Percentiles rank a stretch among this genome's conserved stretches.
Conservation (phyloP, 64 coral and sea anemone species). For the Stichodactyla helianthus region DNA sequence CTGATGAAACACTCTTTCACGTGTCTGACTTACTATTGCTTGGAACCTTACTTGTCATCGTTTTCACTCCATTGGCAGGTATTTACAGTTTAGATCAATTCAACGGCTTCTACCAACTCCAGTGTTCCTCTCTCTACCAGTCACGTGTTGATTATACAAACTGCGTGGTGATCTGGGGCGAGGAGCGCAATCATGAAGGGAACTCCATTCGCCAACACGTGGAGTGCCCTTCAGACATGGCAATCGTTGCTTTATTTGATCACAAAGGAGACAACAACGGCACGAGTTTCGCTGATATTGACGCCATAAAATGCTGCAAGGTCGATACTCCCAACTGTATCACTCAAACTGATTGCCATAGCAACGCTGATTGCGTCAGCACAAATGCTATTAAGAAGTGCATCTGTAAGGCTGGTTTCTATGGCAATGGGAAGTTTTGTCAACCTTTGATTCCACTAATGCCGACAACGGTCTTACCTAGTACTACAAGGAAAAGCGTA, state of each 20-base stretch:
- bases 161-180: slow-evolving; percentile 13
- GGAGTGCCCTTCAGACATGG: slow-evolving; percentile 17
- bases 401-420: background rate
- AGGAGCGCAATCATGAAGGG: slow-evolving; percentile 8
- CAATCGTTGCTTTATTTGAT: slow-evolving; percentile 9
- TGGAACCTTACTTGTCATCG: background rate
- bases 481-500: background rate
- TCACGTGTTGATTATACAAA: slow-evolving; percentile 1
- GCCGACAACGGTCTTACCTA: background rate
- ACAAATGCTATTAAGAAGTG: slow-evolving; percentile 1
- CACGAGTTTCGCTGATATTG: slow-evolving; percentile 2
- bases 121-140: background rate
- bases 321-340: slow-evolving; percentile 1
- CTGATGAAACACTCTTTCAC: too few relatives aligned
- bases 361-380: background rate
- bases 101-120: slow-evolving; percentile 15
- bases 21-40: too few relatives aligned
- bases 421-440: slow-evolving; percentile 25
- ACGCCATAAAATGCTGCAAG: slow-evolving; percentile 11
- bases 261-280: slow-evolving; percentile 13
- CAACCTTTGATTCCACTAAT: background rate
- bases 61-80: background rate
- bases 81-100: slow-evolving; percentile 13
- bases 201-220: background rate
- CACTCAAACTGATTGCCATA: slow-evolving; percentile 4